Base-by-base conservation (phyloP, 2,888 invertebrate genomes). In the Drosophila leonis region DNA sequence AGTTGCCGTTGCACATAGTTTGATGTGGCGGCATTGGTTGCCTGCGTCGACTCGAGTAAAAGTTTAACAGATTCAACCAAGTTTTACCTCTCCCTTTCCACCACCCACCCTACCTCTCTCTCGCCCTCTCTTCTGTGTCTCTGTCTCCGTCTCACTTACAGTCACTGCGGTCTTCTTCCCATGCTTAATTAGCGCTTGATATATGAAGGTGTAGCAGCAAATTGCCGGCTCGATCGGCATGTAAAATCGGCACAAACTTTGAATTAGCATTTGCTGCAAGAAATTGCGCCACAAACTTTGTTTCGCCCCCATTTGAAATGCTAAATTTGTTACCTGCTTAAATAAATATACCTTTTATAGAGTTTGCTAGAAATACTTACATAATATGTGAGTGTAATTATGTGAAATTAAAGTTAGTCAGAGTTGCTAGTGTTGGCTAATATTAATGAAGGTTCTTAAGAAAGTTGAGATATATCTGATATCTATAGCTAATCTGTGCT, bases 111-210 rank as follows among this genome's bases (percentile, higher is more conserved):
- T 31, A 4, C 24, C 35, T 9, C 24, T n/a, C 37, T 10, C 4
- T 3, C 13, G 20, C 31, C 5, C n/a, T 6, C 12, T n/a, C 33
- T 12, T 5, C 13, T 15, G 24, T 44, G 24, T 4, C 9, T 13
- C 46, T 41, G 33, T 37, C 39, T 24, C 29, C 10, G 44, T 46
- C 42, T 44, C n/a, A 13, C 48, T 57, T n/a, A 20, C 41, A 12
- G 57, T 46, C 39, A 44, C 51, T 15, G n/a, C 12, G 31, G 35
- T 35, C 35, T 24, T 24, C 75, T 64, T 75, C 18, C 66, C 61
- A 44, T 59, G 74, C 77, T 83, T 83, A 83, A 83, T 83, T 83
- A 83, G 77, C 63, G 73, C 72, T 71, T 86, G 70, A 79, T 79
- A 79, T 77, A 78, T 74, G 70, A 54, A 69, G 69, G 61, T 62